Base-by-base conservation (phyloP, 2,888 invertebrate genomes). In the Kryphioiulus occultus region DNA sequence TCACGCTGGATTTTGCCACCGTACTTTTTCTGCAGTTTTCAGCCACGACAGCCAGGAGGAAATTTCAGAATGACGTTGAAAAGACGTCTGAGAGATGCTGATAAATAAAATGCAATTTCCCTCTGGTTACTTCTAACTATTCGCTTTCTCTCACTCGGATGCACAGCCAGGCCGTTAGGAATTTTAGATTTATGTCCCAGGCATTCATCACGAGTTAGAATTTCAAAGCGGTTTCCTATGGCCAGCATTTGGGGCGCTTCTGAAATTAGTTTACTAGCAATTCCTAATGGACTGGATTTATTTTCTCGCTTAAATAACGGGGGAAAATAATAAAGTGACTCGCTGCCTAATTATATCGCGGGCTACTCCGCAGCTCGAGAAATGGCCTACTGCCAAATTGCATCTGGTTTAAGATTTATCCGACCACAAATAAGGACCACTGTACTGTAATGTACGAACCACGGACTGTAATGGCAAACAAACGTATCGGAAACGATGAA, bases 251-350 rank as follows among this genome's bases (percentile, higher is more conserved):
- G 4, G 19, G 4, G n/a, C 1, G 22, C n/a, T 4, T 17, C 22
- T 59, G 19, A 59, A 59, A 59, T 59, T 59, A 59, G 59, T 59
- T 59, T 59, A 59, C 59, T 59, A 22, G 59, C 59, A 59, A 59
- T 59, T 59, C 17, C 59, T 59, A 59, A 59, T 59, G 59, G 59
- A 59, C 59, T 22, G 22, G 59, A 22, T 59, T 22, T 59, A 59
- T 59, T 59, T 22, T 22, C 59, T 4, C n/a, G 22, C 59, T 59
- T 59, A 59, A 59, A 59, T 59, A 59, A 59, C 59, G 59, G 59
- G 22, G 53, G 0, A 10, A 59, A 59, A 59, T 59, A 59, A 59
- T 59, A 59, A 59, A 59, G 59, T 59, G 59, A 59, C 22, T 59
- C 19, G 7, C n/a, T 10, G 22, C 59, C 59, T 59, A n/a, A 59